Conservation (phyloP, 2,888 invertebrate genomes). For the Drosophila barbarae region DNA sequence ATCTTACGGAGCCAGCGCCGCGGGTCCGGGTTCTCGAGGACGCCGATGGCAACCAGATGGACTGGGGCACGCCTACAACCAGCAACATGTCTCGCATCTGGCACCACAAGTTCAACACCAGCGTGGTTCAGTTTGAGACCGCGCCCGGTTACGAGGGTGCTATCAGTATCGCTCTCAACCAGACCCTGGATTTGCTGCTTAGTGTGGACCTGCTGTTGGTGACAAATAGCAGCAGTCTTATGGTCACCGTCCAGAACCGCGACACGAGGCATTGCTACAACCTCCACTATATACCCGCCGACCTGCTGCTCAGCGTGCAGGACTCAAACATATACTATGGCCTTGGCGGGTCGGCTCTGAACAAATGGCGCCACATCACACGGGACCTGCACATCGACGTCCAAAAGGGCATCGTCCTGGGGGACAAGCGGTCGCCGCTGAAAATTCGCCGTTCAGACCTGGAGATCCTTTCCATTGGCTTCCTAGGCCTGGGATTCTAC, state of each 20-base stretch:
- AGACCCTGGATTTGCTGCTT: conserved; percentile 85
- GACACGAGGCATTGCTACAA: conserved; percentile 89
- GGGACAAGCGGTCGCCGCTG: conserved; percentile 67
- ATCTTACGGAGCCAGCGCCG: conserved; percentile 91
- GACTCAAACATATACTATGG: conserved; percentile 93
- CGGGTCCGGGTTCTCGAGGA: conserved; percentile 87
- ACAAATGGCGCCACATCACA: conserved; percentile 89
- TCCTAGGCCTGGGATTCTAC: conserved; percentile 86
- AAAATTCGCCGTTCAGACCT: conserved; percentile 79
- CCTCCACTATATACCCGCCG: conserved; percentile 90
- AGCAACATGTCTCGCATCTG: conserved; percentile 84
- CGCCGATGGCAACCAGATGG: conserved; percentile 84
- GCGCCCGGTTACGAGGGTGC: conserved; percentile 85
- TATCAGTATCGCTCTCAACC: conserved; percentile 82
- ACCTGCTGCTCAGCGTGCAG: conserved; percentile 86
- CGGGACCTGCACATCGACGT: conserved; percentile 94
- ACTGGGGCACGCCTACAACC: conserved; percentile 88
- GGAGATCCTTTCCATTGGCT: conserved; percentile 83
- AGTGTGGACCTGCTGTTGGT: conserved; percentile 86
- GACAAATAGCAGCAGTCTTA: conserved; percentile 88
- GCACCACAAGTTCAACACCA: conserved; percentile 82
- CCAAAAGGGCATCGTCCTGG: conserved; percentile 89
- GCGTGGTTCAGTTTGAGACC: conserved; percentile 87
- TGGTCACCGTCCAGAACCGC: conserved; percentile 87
- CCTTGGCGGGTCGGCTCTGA: conserved; percentile 83